These are phyloP conservation scores for Cartodere bifasciata DNA, from an alignment of 2,888 invertebrate genomes.

Conservation along the genomic window DNA sequence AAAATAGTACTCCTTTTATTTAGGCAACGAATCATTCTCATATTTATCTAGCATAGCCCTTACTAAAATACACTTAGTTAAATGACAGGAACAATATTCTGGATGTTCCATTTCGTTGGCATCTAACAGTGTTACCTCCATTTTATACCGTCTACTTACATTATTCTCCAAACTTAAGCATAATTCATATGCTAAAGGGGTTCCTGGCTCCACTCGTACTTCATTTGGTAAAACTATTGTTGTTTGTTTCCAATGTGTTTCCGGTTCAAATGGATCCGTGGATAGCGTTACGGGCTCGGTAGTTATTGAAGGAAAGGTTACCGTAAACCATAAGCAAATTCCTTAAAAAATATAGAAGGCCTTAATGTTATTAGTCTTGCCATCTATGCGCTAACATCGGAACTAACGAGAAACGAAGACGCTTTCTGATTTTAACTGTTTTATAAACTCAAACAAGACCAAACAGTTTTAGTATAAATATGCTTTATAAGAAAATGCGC, in stretches of 20 bases:
- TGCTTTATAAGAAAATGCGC: too few relatives aligned
- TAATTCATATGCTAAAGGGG: constrained; percentile 59
- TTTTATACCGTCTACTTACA: constrained; percentile 49
- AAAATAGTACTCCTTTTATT: too few relatives aligned
- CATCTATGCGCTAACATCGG: too few relatives aligned
- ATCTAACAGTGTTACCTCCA: constrained; percentile 58
- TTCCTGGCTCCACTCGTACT: constrained; percentile 42
- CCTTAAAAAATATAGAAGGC: too few relatives aligned
- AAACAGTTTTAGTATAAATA: too few relatives aligned
- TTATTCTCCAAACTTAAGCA: constrained; percentile 41
- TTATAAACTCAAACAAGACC: too few relatives aligned
- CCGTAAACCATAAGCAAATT: constrained; percentile 71
- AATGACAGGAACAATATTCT: constrained; percentile 61
- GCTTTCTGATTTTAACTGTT: too few relatives aligned
- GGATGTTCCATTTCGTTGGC: constrained; percentile 59
- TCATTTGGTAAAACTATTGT: constrained; percentile 60
- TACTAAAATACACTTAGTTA: constrained; percentile 66
- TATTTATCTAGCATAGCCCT: constrained; percentile 47
- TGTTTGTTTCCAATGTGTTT: constrained; percentile 66
- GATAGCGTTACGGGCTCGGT: constrained; percentile 36
- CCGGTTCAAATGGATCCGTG: constrained; percentile 42
- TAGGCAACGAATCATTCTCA: constrained; percentile 22
- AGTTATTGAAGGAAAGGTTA: constrained; percentile 48
- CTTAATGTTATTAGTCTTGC: too few relatives aligned
- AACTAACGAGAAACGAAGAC: too few relatives aligned